A percentile compares a stretch with the other conserved stretches of the same genome.
Conservation (phyloP, 2,888 invertebrate genomes). For the Didymodactylos carnosus region DNA sequence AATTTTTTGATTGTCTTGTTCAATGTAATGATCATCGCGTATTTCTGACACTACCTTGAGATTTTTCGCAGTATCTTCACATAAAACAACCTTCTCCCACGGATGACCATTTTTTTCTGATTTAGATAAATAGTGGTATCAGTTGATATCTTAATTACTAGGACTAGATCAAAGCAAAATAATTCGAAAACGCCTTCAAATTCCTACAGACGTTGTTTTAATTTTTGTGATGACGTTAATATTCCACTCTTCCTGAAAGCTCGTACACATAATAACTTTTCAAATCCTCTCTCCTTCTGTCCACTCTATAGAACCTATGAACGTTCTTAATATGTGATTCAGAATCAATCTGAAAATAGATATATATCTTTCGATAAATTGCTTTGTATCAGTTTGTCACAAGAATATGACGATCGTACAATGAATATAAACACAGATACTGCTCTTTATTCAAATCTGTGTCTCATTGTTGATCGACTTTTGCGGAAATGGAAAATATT, state of each 20-base stretch:
- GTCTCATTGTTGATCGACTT: neutral
- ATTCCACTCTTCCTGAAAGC: constrained; percentile 8
- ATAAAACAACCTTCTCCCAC: constrained; percentile 12
- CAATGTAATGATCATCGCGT: too few relatives aligned
- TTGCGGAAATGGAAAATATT: constrained; percentile 13
- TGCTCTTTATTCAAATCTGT: constrained; percentile 4
- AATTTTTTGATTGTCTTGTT: too few relatives aligned
- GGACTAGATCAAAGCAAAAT: constrained; percentile 11
- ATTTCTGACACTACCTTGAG: too few relatives aligned
- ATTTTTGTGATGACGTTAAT: neutral
- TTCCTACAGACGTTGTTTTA: constrained; percentile 13
- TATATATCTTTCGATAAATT: neutral
- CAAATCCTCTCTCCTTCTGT: too few relatives aligned
- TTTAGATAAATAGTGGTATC: constrained; percentile 9
- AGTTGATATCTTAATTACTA: constrained; percentile 3
- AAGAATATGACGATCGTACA: constrained; percentile 13
- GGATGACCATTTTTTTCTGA: neutral
- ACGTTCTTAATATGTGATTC: too few relatives aligned
- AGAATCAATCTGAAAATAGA: constrained; percentile 14
- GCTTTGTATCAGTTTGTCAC: neutral
- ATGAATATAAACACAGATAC: constrained; percentile 4
- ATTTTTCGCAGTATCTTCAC: too few relatives aligned
- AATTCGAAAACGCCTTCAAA: constrained; percentile 14
- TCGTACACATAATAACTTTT: too few relatives aligned
- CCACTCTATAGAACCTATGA: too few relatives aligned